Evolutionary conservation across 1,140 invertebrate species (phyloP), one percentile per base, ranked within the genome.

Genomic region (Drosophila elegans): DNA sequence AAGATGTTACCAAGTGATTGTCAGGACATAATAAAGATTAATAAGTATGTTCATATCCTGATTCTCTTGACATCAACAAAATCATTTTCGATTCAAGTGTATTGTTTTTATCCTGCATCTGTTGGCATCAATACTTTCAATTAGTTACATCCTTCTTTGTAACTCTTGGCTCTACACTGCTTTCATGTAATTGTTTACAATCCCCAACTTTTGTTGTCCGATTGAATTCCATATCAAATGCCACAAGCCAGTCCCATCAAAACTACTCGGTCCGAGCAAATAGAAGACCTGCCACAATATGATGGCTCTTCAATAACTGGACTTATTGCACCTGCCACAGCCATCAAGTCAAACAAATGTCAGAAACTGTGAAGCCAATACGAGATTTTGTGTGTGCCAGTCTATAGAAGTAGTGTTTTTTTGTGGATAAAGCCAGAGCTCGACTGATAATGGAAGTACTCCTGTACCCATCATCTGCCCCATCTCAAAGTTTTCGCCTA

Each of bases 271-370:
- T 21, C 16, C 27, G 9, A 38, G 44, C 66, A 55, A 69, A 71
- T 21, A 71, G 67, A 56, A 52, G 45, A 71, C 66, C 68, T 72
- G 68, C 68, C 68, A 71, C 66, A 71, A 57, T 71, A 55, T 69
- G 67, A 71, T 25, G 68, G 68, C 68, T 54, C 52, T 38, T 72
- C 68, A 72, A 72, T 57, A 72, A 71, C 68, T 68, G 66, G 68
- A 72, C 68, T 72, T 72, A 72, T 72, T 72, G 68, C 68, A 72
- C 68, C 68, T 72, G 66, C 67, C 67, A 69, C 27, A 72, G 48
- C 54, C 49, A 74, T 74, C 63, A 82, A 80, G 62, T 80, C 78
- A 75, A 80, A 80, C 78, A 80, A 78, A 60, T 79, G 75, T 83
- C 75, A 51, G 73, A 64, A 83, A 83, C 80, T 83, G 57, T 64